Conservation (phyloP, 2,888 invertebrate species). For the Pardosa pseudoannulata region DNA sequence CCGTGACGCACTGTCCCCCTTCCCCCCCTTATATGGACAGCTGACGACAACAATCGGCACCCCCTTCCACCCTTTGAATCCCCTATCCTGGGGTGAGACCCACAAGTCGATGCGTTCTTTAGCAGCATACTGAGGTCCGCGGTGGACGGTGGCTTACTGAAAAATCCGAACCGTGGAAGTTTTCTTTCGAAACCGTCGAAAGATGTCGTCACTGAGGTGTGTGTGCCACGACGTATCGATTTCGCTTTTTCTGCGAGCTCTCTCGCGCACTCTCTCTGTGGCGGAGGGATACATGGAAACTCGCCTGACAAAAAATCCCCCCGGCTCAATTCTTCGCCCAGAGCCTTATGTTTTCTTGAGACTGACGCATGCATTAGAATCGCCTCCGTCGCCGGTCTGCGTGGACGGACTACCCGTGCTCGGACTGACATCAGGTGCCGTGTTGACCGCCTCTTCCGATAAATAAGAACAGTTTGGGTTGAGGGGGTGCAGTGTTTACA, state of each 20-base stretch:
- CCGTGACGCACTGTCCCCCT: conserved; percentile 69
- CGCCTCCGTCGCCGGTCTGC: conserved; percentile 1
- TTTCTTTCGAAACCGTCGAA: conserved; percentile 52
- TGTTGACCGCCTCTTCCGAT: conserved; percentile 55
- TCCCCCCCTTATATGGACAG: conserved; percentile 68
- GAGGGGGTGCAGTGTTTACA: background rate
- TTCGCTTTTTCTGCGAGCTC: conserved; percentile 61
- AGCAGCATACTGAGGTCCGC: background rate
- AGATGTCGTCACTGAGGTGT: conserved; percentile 65
- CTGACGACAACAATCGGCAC: conserved; percentile 67
- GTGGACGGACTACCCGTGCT: conserved; percentile 14
- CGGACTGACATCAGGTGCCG: conserved; percentile 27
- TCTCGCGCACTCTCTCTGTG: conserved; percentile 25
- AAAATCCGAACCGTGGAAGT: conserved; percentile 10
- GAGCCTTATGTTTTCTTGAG: conserved; percentile 56
- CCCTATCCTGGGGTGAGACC: conserved; percentile 70
- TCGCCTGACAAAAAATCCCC: conserved; percentile 59
- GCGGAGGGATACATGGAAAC: conserved; percentile 59
- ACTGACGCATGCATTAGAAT: conserved; percentile 23
- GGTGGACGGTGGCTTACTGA: too few species aligned
- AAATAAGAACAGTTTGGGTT: conserved; percentile 28
- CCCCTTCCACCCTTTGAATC: conserved; percentile 65
- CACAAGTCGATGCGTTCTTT: conserved; percentile 61
- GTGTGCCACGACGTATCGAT: conserved; percentile 58
- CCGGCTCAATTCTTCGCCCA: conserved; percentile 39